Evolutionary conservation across 2,888 invertebrate genomes (phyloP).

Genomic region (Hipparchia sbordonii): DNA sequence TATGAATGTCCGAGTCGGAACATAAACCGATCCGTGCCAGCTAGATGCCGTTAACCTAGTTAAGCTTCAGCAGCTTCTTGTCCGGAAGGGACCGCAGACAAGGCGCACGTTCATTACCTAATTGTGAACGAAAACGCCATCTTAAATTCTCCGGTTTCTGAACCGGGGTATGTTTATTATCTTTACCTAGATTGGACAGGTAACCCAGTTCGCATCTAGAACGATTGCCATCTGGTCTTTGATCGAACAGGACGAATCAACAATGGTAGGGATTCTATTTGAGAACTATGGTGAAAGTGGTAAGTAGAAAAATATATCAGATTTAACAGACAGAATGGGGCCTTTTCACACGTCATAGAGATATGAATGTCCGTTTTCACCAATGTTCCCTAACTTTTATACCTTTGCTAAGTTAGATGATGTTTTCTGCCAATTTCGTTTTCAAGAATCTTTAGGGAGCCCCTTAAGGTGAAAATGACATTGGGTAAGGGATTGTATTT

Average conservation of each 20-base stretch:
- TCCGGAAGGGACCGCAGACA: constrained; percentile 57
- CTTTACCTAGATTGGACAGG: constrained; percentile 11
- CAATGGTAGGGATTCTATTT: background rate
- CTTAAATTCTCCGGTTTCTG: constrained; percentile 10
- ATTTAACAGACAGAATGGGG: no score
- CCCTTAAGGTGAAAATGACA: no score
- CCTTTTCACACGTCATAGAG: background rate
- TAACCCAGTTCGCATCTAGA: constrained; percentile 6
- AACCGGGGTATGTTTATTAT: constrained; percentile 20
- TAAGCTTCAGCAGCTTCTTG: constrained; percentile 55
- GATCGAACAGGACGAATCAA: background rate
- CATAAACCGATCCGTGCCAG: constrained; percentile 50
- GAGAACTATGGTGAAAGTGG: background rate
- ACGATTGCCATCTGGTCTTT: background rate
- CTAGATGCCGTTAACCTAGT: constrained; percentile 63
- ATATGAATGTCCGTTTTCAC: no score
- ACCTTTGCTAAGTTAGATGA: no score
- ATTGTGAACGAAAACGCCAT: constrained; percentile 30
- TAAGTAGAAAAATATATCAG: background rate
- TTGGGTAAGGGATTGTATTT: no score
- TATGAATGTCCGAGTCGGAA: constrained; percentile 1
- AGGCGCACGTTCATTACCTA: constrained; percentile 42
- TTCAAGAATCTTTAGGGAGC: no score
- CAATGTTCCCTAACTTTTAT: no score
- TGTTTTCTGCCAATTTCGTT: no score